These are phyloP conservation scores for Trematomus loennbergii DNA, from an alignment of 2,113 vertebrate genomes.

Conservation along the genomic window DNA sequence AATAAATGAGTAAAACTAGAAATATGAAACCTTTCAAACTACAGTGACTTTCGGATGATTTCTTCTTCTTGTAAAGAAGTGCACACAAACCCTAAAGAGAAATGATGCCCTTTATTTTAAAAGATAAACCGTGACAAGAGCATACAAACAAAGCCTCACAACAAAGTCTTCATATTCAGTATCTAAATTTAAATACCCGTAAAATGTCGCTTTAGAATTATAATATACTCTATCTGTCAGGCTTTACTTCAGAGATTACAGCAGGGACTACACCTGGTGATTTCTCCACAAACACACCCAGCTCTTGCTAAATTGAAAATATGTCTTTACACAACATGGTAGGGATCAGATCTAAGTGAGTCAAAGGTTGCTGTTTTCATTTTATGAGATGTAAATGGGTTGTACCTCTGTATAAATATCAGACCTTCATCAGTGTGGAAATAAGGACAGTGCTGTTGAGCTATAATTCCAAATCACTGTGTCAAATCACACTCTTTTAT, in stretches of 20 bases:
- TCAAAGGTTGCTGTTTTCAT: not conserved
- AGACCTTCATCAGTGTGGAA: too few species aligned
- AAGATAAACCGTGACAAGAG: not conserved
- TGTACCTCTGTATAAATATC: not conserved
- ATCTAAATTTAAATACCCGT: not conserved
- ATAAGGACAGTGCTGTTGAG: not conserved
- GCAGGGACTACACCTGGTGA: too few species aligned
- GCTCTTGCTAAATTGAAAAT: not conserved
- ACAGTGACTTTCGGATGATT: not conserved
- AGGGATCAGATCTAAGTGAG: not conserved
- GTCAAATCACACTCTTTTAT: too few species aligned
- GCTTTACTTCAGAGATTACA: too few species aligned
- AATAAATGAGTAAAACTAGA: constrained; percentile 4
- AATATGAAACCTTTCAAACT: constrained; percentile 15
- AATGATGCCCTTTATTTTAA: not conserved
- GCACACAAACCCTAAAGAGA: not conserved
- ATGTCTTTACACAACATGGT: not conserved
- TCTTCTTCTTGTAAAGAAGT: constrained; percentile 11
- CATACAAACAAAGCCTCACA: not conserved
- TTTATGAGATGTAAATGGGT: not conserved
- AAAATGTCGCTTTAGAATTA: not conserved
- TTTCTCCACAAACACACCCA: not conserved
- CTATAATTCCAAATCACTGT: too few species aligned
- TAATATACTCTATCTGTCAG: too few species aligned
- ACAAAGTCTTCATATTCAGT: not conserved